These are phyloP conservation scores for Drosophila sp. DNA, from an alignment of 1,140 invertebrate genomes.

Conservation along the genomic window DNA sequence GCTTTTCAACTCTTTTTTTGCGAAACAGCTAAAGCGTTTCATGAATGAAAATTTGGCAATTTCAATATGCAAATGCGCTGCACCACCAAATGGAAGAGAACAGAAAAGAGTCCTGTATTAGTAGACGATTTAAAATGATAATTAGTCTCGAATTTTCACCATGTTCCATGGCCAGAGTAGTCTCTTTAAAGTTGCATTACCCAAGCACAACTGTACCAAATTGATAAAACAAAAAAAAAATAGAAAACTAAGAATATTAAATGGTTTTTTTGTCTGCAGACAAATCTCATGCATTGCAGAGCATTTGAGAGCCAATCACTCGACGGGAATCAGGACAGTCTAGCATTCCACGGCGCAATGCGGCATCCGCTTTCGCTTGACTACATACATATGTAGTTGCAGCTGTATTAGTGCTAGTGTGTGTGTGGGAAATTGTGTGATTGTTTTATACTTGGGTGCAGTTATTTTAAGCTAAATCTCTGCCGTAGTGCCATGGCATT, in stretches of 20 bases:
- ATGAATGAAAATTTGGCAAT: conserved; percentile 18
- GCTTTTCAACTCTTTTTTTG: conserved; percentile 19
- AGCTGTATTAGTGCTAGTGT: conserved; percentile 16
- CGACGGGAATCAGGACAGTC: conserved; percentile 8
- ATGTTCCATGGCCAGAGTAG: too few species aligned
- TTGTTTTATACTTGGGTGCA: conserved; percentile 44
- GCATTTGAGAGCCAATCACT: conserved; percentile 36
- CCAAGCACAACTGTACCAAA: background rate
- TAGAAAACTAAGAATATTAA: conserved; percentile 50
- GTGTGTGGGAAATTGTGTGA: conserved; percentile 19
- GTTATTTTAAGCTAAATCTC: conserved; percentile 70
- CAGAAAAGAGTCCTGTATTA: too few species aligned
- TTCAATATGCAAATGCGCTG: too few species aligned
- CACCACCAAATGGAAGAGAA: too few species aligned
- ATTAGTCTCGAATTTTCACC: too few species aligned
- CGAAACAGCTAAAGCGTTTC: conserved; percentile 17
- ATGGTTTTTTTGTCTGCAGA: conserved; percentile 41
- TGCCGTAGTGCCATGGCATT: conserved; percentile 48
- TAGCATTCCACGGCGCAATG: conserved; percentile 30
- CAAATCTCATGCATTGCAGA: conserved; percentile 40
- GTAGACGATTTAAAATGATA: too few species aligned
- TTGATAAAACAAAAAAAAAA: background rate
- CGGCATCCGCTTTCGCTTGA: conserved; percentile 32
- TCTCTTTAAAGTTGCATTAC: too few species aligned
- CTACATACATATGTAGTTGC: conserved; percentile 12